Evolutionary conservation across 2,888 invertebrate species (phyloP), one percentile per base, ranked within the genome.

Genomic region (Eupeodes luniger): DNA sequence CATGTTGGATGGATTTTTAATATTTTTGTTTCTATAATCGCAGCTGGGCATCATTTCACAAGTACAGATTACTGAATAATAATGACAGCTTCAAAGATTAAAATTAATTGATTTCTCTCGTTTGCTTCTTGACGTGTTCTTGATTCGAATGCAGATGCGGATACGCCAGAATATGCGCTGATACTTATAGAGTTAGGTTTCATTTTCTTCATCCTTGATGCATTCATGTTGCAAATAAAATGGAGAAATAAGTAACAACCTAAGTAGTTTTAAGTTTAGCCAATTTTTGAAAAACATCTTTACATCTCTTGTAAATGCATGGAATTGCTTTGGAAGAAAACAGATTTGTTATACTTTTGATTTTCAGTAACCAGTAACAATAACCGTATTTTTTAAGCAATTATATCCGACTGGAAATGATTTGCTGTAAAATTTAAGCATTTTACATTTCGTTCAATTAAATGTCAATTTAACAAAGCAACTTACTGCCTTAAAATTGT

Each of bases 21-120:
- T 12, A 57, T 27, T 53, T 59, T 51, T 62, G 51, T 34, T 62
- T 77, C 12, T 34, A 59, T 70, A 75, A 77, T 84, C 78, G 78
- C 84, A 84, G 88, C 88, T 85, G 85, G 88, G 75, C 78, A 67
- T 40, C 64, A 61, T 72, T 79, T 76, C 70, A 69, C 76, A 75
- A 76, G 83, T 80, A 75, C 57, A 59, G 74, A 84, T 80, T 84
- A 67, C 83, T 76, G 64, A 76, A 72, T 69, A 77, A 83, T 74
- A 81, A 77, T 80, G 83, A 87, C 80, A 80, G 79, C 80, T 78
- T 87, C 66, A 62, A 72, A 80, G 79, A 87, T 80, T 87, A 72
- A 80, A 76, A 87, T 74, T 76, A 87, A 76, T 83, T 87, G 82
- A 86, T 81, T 67, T 55, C 53, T 77, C 59, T 40, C 36, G 53